These are phyloP conservation scores for Uloborus plumipes DNA, from an alignment of 2,888 invertebrate species.

Conservation along the genomic window DNA sequence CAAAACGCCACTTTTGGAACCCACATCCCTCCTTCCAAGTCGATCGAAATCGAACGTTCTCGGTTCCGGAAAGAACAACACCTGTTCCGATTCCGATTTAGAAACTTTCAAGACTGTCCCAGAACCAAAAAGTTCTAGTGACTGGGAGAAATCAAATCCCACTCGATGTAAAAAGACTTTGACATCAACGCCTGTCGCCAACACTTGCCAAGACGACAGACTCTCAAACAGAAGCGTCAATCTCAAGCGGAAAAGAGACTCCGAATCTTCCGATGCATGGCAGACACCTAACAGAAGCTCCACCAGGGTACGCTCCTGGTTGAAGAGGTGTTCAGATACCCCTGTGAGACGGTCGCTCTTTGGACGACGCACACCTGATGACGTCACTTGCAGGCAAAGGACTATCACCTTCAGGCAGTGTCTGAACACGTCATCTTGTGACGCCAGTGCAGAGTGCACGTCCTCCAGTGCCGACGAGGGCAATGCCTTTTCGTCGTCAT, in stretches of 20 bases:
- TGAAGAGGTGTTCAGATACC: slow-evolving; percentile 10
- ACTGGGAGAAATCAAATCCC: not conserved
- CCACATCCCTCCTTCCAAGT: not conserved
- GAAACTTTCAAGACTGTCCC: slow-evolving; percentile 4
- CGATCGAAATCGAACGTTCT: not conserved
- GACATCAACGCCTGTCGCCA: slow-evolving; percentile 14
- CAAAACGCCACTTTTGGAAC: not conserved
- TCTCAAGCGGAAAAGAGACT: slow-evolving; percentile 38
- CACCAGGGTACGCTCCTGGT: slow-evolving; percentile 31
- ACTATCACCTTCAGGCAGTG: too few relatives aligned
- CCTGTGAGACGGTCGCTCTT: not conserved
- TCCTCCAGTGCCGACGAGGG: slow-evolving; percentile 71
- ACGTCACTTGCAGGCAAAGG: too few relatives aligned
- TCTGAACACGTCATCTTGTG: slow-evolving; percentile 74
- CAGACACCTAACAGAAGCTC: not conserved
- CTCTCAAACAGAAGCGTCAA: not conserved
- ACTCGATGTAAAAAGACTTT: not conserved
- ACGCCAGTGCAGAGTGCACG: slow-evolving; percentile 90
- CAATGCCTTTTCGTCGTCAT: slow-evolving; percentile 62
- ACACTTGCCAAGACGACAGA: not conserved
- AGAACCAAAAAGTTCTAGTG: not conserved
- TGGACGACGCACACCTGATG: not conserved
- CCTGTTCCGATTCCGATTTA: slow-evolving; percentile 3
- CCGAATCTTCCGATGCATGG: not conserved
- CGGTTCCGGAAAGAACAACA: too few relatives aligned